These are phyloP conservation scores for Toxostoma redivivum DNA, from an alignment of 2,113 vertebrate genomes.

Conservation along the genomic window DNA sequence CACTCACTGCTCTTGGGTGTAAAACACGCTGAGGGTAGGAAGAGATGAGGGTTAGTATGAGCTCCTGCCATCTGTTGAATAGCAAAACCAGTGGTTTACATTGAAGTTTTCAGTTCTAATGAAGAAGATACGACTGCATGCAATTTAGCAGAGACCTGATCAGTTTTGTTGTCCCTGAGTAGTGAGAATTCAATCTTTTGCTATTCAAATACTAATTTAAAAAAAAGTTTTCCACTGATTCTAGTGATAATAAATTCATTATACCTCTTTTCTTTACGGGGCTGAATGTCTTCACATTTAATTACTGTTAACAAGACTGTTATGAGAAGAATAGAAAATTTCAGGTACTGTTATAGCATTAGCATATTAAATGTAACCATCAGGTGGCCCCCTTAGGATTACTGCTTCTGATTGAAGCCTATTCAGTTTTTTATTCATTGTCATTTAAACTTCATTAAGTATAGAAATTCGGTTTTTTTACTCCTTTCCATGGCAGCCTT, in stretches of 20 bases:
- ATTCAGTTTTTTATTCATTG: slow-evolving; percentile 44
- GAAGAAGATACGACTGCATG: slow-evolving; percentile 12
- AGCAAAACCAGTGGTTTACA: neutral
- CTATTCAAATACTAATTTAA: slow-evolving; percentile 67
- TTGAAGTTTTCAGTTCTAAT: slow-evolving; percentile 11
- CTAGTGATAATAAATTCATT: slow-evolving; percentile 61
- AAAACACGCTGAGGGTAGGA: neutral
- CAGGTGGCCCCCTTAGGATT: slow-evolving; percentile 68
- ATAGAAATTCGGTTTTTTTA: slow-evolving; percentile 26
- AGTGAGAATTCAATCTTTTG: slow-evolving; percentile 56
- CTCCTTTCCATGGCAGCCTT: neutral
- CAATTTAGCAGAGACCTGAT: slow-evolving; percentile 49
- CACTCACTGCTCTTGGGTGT: neutral
- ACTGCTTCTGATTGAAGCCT: slow-evolving; percentile 44
- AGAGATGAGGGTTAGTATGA: neutral
- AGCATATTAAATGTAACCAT: slow-evolving; percentile 75
- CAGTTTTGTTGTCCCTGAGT: slow-evolving; percentile 33
- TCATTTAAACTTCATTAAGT: slow-evolving; percentile 48
- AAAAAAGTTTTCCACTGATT: slow-evolving; percentile 57
- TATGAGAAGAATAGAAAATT: slow-evolving; percentile 70
- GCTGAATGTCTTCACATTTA: slow-evolving; percentile 73
- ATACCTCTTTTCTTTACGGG: slow-evolving; percentile 63
- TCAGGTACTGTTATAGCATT: slow-evolving; percentile 64
- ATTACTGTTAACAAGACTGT: slow-evolving; percentile 77
- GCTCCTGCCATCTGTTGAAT: neutral